phyloP scores from a whole-genome alignment of 2,888 invertebrate genomes.

The Monoplex corrugatus region DNA sequence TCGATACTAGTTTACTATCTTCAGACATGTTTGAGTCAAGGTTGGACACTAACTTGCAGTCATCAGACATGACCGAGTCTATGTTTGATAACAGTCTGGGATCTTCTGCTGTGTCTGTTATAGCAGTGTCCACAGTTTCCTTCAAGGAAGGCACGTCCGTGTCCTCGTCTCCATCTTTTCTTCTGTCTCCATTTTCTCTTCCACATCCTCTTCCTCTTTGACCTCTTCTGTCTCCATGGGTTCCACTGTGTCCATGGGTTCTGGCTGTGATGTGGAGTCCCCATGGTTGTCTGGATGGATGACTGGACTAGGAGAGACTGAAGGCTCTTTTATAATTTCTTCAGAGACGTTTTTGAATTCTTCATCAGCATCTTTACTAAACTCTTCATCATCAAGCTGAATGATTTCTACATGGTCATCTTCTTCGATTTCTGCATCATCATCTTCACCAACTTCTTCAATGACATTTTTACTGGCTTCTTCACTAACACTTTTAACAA shows the following conservation, averaged over 20 bases:
- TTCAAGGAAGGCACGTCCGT: no score
- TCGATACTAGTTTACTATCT: background rate
- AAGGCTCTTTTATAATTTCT: no score
- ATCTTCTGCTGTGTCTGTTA: background rate
- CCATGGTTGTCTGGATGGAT: background rate
- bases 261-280: background rate
- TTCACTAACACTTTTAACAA: background rate
- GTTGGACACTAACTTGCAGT: slow-evolving; percentile 1
- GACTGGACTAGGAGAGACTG: no score
- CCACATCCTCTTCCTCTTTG: background rate
- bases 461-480: background rate
- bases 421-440: background rate
- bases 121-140: background rate
- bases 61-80: slow-evolving; percentile 23
- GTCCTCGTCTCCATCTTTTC: background rate
- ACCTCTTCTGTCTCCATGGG: slow-evolving; percentile 16
- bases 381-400: no score
- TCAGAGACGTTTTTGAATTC: background rate
- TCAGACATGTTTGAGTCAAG: slow-evolving; percentile 25
- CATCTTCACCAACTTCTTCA: background rate
- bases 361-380: background rate
- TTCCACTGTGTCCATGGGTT: slow-evolving; percentile 14
- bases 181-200: background rate
- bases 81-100: background rate
- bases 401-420: no score